A percentile compares a stretch with the other conserved stretches of the same genome.
These are phyloP conservation scores for Chironomus striatipennis DNA, from an alignment of 1,140 invertebrate species.

Conservation along the genomic window DNA sequence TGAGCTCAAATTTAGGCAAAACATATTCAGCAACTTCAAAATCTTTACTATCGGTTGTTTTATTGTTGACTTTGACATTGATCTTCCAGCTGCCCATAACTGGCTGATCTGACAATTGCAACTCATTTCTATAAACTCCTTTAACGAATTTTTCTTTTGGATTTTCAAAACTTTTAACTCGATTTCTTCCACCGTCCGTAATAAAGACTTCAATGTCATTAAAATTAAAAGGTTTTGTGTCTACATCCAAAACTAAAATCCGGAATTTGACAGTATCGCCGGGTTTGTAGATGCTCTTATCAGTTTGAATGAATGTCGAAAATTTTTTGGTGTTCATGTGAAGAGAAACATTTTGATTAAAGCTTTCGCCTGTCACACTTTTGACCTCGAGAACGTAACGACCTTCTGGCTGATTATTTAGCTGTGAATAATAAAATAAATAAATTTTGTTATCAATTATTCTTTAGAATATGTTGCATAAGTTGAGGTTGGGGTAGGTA, in stretches of 20 bases:
- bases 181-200: slow-evolving; percentile 32
- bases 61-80: slow-evolving; percentile 44
- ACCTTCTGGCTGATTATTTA: not conserved
- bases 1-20: slow-evolving; percentile 84
- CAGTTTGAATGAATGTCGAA: slow-evolving; percentile 80
- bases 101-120: slow-evolving; percentile 72
- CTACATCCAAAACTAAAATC: slow-evolving; percentile 68
- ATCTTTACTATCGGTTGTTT: slow-evolving; percentile 35
- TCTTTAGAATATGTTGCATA: too few species aligned
- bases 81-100: slow-evolving; percentile 91
- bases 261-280: slow-evolving; percentile 76
- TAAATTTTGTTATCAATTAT: not conserved
- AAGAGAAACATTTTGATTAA: not conserved
- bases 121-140: slow-evolving; percentile 69
- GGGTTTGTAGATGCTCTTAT: slow-evolving; percentile 89
- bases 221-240: slow-evolving; percentile 49
- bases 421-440: too few species aligned
- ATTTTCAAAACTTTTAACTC: slow-evolving; percentile 65
- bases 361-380: not conserved
- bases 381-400: not conserved
- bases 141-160: slow-evolving; percentile 50
- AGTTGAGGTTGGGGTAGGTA: too few species aligned
- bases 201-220: slow-evolving; percentile 20
- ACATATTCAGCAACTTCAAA: slow-evolving; percentile 71
- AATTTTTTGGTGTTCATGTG: not conserved